Percentiles rank a stretch among this genome's conserved stretches.
Evolutionary conservation across 2,888 invertebrate species (phyloP).

Genomic region (Rhingia rostrata): DNA sequence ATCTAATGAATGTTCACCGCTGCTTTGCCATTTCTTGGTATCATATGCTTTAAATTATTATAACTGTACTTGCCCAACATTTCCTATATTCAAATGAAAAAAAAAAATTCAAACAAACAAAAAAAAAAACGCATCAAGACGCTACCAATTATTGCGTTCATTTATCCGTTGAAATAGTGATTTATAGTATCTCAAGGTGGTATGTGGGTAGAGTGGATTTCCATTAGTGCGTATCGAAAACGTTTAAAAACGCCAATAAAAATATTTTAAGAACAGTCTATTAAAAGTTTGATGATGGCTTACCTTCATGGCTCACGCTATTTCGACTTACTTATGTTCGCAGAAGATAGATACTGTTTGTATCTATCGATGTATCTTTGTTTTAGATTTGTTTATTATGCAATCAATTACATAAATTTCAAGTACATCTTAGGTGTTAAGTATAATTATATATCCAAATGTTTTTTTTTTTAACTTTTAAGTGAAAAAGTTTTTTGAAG

Average conservation of each 20-base stretch:
- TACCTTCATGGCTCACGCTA: not conserved
- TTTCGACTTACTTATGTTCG: not conserved
- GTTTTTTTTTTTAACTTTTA: not conserved
- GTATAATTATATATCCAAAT: not conserved
- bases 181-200: not conserved
- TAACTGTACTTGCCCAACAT: conserved; percentile 68
- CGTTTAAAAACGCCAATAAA: not conserved
- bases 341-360: not conserved
- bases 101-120: too few species aligned
- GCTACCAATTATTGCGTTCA: conserved; percentile 29
- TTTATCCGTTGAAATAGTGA: not conserved
- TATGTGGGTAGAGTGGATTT: not conserved
- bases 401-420: too few species aligned
- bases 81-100: conserved; percentile 23
- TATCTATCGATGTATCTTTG: too few species aligned
- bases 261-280: not conserved
- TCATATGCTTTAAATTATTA: conserved; percentile 36
- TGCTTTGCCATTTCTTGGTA: not conserved
- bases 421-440: too few species aligned
- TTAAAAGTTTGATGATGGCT: not conserved
- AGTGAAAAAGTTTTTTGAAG: not conserved
- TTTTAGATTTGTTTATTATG: too few species aligned
- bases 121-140: conserved; percentile 54
- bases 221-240: conserved; percentile 10
- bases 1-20: conserved; percentile 54